phyloP scores from a whole-genome alignment of 2,797 vertebrate genomes.

The Amblyraja radiata region DNA sequence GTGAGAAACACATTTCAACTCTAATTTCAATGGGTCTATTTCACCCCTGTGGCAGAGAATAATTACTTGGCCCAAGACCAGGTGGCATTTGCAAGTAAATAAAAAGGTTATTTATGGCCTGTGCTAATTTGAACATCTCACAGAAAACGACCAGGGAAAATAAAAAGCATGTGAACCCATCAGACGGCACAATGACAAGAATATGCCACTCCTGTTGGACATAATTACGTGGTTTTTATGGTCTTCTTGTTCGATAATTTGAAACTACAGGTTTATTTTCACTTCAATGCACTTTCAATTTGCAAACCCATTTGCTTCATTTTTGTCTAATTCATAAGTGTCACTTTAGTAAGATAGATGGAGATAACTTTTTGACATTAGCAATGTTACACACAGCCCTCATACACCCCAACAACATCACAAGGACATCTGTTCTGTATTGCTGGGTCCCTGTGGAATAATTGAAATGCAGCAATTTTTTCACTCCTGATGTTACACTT shows the following conservation, averaged over 20 bases:
- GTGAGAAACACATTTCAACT: conserved; percentile 51
- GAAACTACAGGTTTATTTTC: conserved; percentile 60
- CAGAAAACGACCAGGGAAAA: not conserved
- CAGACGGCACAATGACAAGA: conserved; percentile 21
- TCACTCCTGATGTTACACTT: not conserved
- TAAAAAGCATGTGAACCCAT: conserved; percentile 1
- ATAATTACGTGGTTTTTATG: conserved; percentile 56
- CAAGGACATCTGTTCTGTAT: not conserved
- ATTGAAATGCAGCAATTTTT: conserved; percentile 7
- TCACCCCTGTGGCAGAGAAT: conserved; percentile 49
- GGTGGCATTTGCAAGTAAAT: conserved; percentile 33
- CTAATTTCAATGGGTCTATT: conserved; percentile 50
- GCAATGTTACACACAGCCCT: conserved; percentile 41
- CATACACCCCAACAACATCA: not conserved
- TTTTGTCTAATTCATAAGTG: conserved; percentile 64
- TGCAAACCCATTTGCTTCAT: conserved; percentile 56
- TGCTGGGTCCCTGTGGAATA: not conserved
- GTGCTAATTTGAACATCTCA: conserved; percentile 19
- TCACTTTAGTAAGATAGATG: conserved; percentile 59
- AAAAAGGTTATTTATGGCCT: conserved; percentile 22
- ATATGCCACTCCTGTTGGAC: not conserved
- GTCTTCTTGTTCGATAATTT: conserved; percentile 61
- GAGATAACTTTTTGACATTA: conserved; percentile 50
- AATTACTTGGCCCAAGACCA: conserved; percentile 50
- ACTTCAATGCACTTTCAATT: conserved; percentile 63